Evolutionary conservation across 2,888 invertebrate species (phyloP).

Genomic region (Artemia sp.): DNA sequence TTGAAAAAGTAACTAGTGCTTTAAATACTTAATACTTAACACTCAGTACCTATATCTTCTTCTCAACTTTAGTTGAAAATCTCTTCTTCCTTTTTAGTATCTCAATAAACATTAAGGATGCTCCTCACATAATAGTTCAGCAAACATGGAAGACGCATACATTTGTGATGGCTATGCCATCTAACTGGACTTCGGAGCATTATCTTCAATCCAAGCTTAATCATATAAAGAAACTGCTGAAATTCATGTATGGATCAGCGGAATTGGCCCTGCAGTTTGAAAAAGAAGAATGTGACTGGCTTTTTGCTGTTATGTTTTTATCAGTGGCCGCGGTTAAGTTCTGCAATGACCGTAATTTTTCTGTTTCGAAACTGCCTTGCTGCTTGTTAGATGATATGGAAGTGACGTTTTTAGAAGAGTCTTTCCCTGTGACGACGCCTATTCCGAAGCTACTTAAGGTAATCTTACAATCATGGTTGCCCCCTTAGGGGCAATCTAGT

Average conservation of each 20-base stretch:
- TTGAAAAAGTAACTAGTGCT: too few relatives aligned
- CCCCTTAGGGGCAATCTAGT: too few relatives aligned
- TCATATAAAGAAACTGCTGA: neutral
- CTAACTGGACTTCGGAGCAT: neutral
- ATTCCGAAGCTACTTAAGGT: constrained; percentile 1
- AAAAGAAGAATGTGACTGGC: constrained; percentile 11
- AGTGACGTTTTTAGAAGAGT: neutral
- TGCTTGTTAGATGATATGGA: neutral
- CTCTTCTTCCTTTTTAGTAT: neutral
- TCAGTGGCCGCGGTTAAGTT: constrained; percentile 4
- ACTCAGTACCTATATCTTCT: too few relatives aligned
- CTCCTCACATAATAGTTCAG: neutral
- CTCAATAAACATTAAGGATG: neutral
- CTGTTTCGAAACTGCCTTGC: neutral
- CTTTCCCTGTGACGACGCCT: neutral
- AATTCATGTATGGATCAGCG: constrained; percentile 1
- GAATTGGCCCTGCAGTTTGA: neutral
- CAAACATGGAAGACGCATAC: neutral
- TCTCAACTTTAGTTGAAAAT: neutral
- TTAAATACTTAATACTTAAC: too few relatives aligned
- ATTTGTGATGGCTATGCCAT: neutral
- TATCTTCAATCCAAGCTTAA: neutral
- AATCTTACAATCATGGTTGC: neutral
- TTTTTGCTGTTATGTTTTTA: neutral
- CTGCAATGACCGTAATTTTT: neutral